These are phyloP conservation scores for Platerodrilus igneus DNA, from an alignment of 2,888 invertebrate species.

Conservation along the genomic window DNA sequence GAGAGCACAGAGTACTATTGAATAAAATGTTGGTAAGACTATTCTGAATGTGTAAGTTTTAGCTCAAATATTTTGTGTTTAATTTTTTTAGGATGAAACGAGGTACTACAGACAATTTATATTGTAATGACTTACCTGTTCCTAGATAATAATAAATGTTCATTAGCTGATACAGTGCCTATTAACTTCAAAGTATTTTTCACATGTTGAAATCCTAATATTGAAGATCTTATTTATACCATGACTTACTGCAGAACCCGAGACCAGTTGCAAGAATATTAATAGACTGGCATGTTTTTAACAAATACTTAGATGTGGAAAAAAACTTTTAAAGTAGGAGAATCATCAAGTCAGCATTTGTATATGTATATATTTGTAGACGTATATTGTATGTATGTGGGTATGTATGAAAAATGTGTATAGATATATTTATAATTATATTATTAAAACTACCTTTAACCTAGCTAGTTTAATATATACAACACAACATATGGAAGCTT, in stretches of 20 bases:
- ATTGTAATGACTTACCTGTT: slow-evolving; percentile 68
- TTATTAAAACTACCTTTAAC: no score
- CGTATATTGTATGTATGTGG: no score
- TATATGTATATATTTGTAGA: no score
- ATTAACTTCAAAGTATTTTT: slow-evolving; percentile 50
- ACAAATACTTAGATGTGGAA: slow-evolving; percentile 48
- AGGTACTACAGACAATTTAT: slow-evolving; percentile 61
- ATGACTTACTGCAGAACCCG: slow-evolving; percentile 48
- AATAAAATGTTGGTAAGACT: no score
- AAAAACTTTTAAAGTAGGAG: no score
- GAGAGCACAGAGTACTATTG: no score
- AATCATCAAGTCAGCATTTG: no score
- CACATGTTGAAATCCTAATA: neutral
- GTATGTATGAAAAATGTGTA: no score
- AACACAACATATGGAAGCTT: no score
- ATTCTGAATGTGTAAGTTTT: slow-evolving; percentile 61
- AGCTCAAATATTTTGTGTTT: no score
- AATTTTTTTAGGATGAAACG: slow-evolving; percentile 52
- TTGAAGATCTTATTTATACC: slow-evolving; percentile 18
- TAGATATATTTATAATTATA: no score
- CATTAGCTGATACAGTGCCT: slow-evolving; percentile 49
- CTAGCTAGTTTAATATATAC: no score
- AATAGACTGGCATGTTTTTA: slow-evolving; percentile 51
- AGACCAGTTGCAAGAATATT: slow-evolving; percentile 44
- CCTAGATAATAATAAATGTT: slow-evolving; percentile 61